Percentiles rank a stretch among this genome's conserved stretches.
phyloP scores from a whole-genome alignment of 2,888 invertebrate species.

The Drosophila merina region DNA sequence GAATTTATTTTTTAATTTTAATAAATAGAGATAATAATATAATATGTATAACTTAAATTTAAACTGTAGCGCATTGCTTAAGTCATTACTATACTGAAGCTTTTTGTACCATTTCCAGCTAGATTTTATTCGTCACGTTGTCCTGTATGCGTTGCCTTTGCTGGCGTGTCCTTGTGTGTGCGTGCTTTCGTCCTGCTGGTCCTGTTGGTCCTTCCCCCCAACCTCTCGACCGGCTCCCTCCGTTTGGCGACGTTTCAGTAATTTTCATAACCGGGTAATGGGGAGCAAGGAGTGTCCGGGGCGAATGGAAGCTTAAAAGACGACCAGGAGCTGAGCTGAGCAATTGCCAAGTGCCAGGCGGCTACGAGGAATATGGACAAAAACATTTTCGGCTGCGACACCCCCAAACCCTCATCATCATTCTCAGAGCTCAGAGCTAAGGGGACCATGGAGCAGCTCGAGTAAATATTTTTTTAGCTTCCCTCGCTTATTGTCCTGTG shows the following conservation, averaged over 20 bases:
- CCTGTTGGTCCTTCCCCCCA: conserved; percentile 7
- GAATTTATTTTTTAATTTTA: background rate
- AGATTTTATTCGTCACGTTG: conserved; percentile 72
- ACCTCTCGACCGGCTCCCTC: background rate
- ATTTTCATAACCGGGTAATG: conserved; percentile 75
- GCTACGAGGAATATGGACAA: conserved; percentile 60
- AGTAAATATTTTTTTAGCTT: conserved; percentile 60
- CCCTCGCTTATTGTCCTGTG: conserved; percentile 51
- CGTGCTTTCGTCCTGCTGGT: conserved; percentile 17
- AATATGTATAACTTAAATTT: background rate
- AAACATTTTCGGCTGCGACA: conserved; percentile 70
- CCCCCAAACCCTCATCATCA: conserved; percentile 37
- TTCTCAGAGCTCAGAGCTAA: conserved; percentile 43
- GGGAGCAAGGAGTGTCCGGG: conserved; percentile 26
- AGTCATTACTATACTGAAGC: conserved; percentile 40
- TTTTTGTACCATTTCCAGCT: conserved; percentile 35
- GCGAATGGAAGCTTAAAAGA: conserved; percentile 26
- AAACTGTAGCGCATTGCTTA: conserved; percentile 19
- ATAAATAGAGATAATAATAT: background rate
- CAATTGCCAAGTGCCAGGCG: conserved; percentile 64
- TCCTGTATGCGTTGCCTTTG: conserved; percentile 46
- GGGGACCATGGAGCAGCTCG: conserved; percentile 25
- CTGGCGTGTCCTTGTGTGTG: conserved; percentile 23
- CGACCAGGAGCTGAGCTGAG: conserved; percentile 38
- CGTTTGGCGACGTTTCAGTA: conserved; percentile 73